Evolutionary conservation across 1,140 invertebrate species (phyloP), one percentile per base, ranked within the genome.

Genomic region (Drosophila saltans): DNA sequence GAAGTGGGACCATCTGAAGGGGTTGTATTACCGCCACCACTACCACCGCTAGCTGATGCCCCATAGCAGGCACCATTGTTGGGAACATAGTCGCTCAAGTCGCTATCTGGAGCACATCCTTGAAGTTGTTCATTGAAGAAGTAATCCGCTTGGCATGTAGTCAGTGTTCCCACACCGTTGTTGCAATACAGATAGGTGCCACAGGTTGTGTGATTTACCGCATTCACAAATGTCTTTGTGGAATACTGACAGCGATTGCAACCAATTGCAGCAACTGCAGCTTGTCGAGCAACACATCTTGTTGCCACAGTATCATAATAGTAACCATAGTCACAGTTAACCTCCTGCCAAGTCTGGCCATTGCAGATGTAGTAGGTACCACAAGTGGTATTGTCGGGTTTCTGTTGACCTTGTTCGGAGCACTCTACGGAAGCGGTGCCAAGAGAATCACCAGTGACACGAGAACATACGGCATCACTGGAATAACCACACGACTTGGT

Each of bases 241-340:
- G 76, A 16, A 2, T 45, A 63, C 52, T 80, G 79, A 39, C 82
- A 86, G 6, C 82, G 83, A 43, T 86, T 76, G 80, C 82, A 86
- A 24, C 69, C 69, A 0, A 0, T 0, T 0, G 0, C 6, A 2
- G 79, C 40, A 0, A 48, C 28, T 3, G 82, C 82, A 0, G 0
- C 0, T 28, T 69, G 65, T 1, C 82, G 75, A 0, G 10, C 0
- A 21, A 9, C 2, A 24, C 83, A 79, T 0, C 0, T 0, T 0
- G 1, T 0, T 0, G 0, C 0, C 0, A 0, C 0, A 0, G 40
- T 24, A 60, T 79, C 58, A 52, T 1, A 86, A 56, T 86, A 86
- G 11, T 68, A 9, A 10, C 56, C 67, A n/a, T 0, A 3, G 16
- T n/a, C 0, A 40, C 82, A 86, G 39, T 41, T 10, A 26, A 11